Evolutionary conservation across 2,888 invertebrate genomes (phyloP), one percentile per base, ranked within the genome.

Genomic region (Phaonia tiefii): DNA sequence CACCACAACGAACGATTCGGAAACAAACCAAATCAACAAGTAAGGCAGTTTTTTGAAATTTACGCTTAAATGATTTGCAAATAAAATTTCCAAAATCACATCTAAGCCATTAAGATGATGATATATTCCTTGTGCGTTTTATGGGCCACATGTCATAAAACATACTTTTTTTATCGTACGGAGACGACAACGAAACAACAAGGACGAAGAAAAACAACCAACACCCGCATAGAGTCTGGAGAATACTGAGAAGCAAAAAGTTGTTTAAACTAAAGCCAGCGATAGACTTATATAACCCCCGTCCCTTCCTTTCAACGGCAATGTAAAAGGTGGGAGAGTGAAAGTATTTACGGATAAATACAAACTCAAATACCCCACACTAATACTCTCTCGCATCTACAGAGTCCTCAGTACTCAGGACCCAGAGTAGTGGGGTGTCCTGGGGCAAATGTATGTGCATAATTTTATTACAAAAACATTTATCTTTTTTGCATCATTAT

Each of bases 401-500:
- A 49, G 7, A 46, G 10, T 15, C 17, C 26, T 42, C 22, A 5
- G 10, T 13, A 42, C 39, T 7, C 69, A 22, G 42, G 42, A 42
- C 42, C 22, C 22, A 10, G 15, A 20, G 39, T 56, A 25, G 39
- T 31, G 31, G 46, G 4, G 20, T 46, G n/a, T 37, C 75, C 49
- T 65, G 5, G 20, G 56, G 74, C 75, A 65, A 78, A 70, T 67
- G 71, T 85, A 84, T 85, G 84, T 84, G 83, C 87, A 86, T 89
- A 88, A 89, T 88, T 88, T 88, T 87, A 87, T 88, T 88, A 86
- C 84, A 81, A 85, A 88, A 87, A 85, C 88, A 88, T 89, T 89
- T 88, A 88, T 87, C 87, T 85, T 83, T 85, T 85, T 86, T 86
- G 82, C 78, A 84, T 81, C 81, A 81, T 80, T 82, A 76, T 79